Base-by-base conservation (phyloP, 2,797 vertebrate species). In the Malacoraja senta region DNA sequence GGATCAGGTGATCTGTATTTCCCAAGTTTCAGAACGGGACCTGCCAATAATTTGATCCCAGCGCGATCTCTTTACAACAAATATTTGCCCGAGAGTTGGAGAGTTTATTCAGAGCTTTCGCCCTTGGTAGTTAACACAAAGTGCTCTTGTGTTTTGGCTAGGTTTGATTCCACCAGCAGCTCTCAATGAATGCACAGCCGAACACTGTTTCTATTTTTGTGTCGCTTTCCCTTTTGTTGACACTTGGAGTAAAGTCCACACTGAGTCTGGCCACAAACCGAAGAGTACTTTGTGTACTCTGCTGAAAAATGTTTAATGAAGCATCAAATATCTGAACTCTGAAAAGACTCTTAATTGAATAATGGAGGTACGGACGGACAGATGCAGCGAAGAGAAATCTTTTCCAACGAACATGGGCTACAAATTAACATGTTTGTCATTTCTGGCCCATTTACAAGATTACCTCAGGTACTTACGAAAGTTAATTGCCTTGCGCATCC, bases 1-100 rank as follows among this genome's bases (percentile, higher is more conserved):
- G 68, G 90, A 91, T 91, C 90, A 76, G 90, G 76, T 92, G 90
- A 74, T 92, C 32, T 74, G 53, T 76, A 76, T 92, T 92, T 92
- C 90, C n/a, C 72, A 76, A 92, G 90, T 29, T 76, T 6, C n/a
- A 53, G 24, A 76, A 58, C 74, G 76, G 9, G 44, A 13, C 12
- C 76, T 76, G 90, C 90, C 90, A 92, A 92, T 92, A 53, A 76
- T 74, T 74, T 92, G 90, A 92, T 92, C 44, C 90, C 8, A 38
- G 68, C 17, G 71, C 74, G 90, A 91, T 92, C 44, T 76, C 72
- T 76, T 92, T 92, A 72, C 44, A 58, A 92, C 90, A 92, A 92
- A 92, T 92, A 92, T 92, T 92, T 92, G 90, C 90, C 71, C 26
- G n/a, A 38, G 38, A 58, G 26, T 53, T 72, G 74, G 71, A 92